Evolutionary conservation across 37 sponge, comb jelly and placozoan genomes (phyloP), one percentile per base, ranked within the genome.

Genomic region (Oopsacas minuta): DNA sequence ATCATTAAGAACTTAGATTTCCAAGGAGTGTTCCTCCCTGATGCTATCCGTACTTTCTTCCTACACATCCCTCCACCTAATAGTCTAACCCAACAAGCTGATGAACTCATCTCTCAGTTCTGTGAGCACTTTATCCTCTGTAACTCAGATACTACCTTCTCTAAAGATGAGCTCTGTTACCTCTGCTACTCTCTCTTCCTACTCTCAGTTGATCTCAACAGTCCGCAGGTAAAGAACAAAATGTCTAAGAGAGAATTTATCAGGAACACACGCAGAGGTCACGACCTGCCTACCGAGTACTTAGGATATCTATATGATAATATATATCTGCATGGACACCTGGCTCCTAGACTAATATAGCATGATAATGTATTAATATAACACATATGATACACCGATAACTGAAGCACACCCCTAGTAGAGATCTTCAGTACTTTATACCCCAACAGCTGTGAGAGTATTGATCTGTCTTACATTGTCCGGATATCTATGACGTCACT

Each of bases 211-310:
- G 91, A 93, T 51, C 86, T 93, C 22, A 90, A 86, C 82, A 93
- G 94, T 82, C 90, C 91, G 1, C 90, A 88, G 36, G 91, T 91
- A 84, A 91, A 93, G 84, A 93, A 93, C 91, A 93, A 93, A 85
- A 93, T 93, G 94, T 91, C 94, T n/a, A 91, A 93, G 52, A 69
- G 94, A 37, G 94, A 93, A 46, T 93, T 93, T 82, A 93, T 93
- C 17, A 82, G 91, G 0, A 93, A 93, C 81, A 88, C 88, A 25
- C 53, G 85, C 17, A 37, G 83, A 20, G 49, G 82, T 0, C n/a
- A 75, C 7, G 86, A 37, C 23, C 1, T 82, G 38, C 81, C 61
- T 23, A 85, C 82, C 39, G 94, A 93, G 32, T 52, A 84, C 17
- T 84, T 93, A 0, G 91, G 91, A 35, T 90, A 93, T 85, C 84